A percentile compares a stretch with the other conserved stretches of the same genome.
Evolutionary conservation across 2,113 vertebrate genomes (phyloP).

Genomic region (Columbina picui): DNA sequence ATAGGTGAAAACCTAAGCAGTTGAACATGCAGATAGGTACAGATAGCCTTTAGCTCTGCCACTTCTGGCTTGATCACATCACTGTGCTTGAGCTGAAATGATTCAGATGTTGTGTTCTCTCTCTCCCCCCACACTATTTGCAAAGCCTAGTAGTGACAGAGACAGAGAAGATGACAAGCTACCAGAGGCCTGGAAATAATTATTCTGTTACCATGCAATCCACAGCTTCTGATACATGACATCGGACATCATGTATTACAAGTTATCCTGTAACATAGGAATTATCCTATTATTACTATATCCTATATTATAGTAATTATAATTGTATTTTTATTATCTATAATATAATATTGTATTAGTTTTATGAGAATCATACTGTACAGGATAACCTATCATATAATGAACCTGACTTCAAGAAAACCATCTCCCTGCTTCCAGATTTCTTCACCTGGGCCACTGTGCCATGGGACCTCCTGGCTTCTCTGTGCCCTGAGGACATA

Average conservation of each 20-base stretch:
- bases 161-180: not conserved
- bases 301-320: not conserved
- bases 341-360: not conserved
- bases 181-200: not conserved
- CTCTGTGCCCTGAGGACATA: fast-evolving
- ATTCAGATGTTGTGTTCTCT: not conserved
- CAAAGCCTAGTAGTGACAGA: not conserved
- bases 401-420: not conserved
- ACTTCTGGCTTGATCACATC: not conserved
- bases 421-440: not conserved
- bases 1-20: not conserved
- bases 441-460: fast-evolving
- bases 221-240: not conserved
- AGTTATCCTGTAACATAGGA: not conserved
- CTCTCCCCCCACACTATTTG: not conserved
- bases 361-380: not conserved
- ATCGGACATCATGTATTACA: not conserved
- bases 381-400: not conserved
- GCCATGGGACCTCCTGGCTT: fast-evolving
- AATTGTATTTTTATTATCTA: not conserved
- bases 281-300: not conserved
- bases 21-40: not conserved
- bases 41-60: conserved; percentile 19
- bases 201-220: not conserved
- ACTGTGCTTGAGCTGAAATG: not conserved